Conservation (phyloP, 2,797 vertebrate genomes). For the Eremophila alpestris region DNA sequence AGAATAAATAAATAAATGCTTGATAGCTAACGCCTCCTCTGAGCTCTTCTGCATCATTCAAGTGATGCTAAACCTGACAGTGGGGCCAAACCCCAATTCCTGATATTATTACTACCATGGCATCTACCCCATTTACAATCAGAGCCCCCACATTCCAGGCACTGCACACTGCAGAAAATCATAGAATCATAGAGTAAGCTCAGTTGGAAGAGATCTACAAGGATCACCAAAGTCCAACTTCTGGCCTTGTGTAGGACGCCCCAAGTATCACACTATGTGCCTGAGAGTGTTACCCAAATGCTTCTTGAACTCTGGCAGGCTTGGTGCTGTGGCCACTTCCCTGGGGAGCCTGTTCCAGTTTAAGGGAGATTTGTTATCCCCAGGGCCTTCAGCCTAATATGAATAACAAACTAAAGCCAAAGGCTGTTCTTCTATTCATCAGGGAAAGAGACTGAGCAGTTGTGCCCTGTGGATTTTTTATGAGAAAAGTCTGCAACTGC, state of each 20-base stretch:
- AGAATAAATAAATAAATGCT: not conserved
- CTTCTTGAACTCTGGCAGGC: not conserved
- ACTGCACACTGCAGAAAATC: not conserved
- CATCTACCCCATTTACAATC: not conserved
- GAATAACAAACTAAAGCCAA: not conserved
- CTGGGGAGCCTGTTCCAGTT: not conserved
- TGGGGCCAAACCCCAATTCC: not conserved
- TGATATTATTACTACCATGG: not conserved
- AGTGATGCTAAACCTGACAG: not conserved
- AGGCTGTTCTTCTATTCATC: not conserved
- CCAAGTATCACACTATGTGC: fast-evolving
- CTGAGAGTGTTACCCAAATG: not conserved
- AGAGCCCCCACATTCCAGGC: not conserved
- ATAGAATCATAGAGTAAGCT: not conserved
- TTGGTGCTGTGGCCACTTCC: not conserved
- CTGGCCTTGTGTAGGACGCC: not conserved
- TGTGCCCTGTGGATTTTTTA: not conserved
- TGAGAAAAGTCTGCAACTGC: not conserved
- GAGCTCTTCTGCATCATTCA: not conserved
- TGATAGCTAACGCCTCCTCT: not conserved
- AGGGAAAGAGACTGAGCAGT: not conserved
- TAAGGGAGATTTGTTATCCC: not conserved
- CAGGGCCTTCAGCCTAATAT: not conserved
- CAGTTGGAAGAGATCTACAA: not conserved
- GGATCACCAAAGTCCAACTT: not conserved